phyloP scores from a whole-genome alignment of 2,888 invertebrate species.

The Drosophila pseudotakahashii region DNA sequence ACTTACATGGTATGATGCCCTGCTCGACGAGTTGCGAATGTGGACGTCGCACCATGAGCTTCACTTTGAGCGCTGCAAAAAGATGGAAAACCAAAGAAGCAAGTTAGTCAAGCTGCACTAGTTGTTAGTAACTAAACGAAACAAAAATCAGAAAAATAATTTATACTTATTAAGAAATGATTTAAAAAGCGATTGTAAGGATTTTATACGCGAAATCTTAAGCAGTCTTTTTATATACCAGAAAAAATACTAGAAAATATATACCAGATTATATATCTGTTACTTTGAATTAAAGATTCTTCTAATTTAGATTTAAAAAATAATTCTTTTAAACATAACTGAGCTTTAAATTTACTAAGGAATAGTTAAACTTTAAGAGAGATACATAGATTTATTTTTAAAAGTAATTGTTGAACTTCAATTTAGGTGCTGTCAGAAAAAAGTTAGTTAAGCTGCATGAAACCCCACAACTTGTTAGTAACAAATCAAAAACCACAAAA shows the following conservation, averaged over 20 bases:
- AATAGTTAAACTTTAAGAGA: too few species aligned
- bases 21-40: constrained; percentile 98
- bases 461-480: constrained; percentile 44
- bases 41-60: constrained; percentile 96
- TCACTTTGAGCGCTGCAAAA: constrained; percentile 96
- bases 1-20: constrained; percentile 99
- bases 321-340: too few species aligned
- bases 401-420: neutral
- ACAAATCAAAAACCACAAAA: constrained; percentile 47
- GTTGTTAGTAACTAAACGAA: neutral
- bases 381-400: neutral
- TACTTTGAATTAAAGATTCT: too few species aligned
- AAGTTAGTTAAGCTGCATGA: neutral
- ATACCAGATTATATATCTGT: too few species aligned
- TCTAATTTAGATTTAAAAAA: too few species aligned
- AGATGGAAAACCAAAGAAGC: neutral
- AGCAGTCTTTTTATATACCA: too few species aligned
- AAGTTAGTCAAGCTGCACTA: constrained; percentile 15
- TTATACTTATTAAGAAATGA: too few species aligned
- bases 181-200: too few species aligned
- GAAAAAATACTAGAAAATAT: too few species aligned
- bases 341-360: too few species aligned
- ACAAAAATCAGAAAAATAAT: neutral
- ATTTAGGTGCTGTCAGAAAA: neutral
- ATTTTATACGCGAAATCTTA: too few species aligned